Base-by-base conservation (phyloP, 1,140 invertebrate genomes). In the Drosophila seguyi region DNA sequence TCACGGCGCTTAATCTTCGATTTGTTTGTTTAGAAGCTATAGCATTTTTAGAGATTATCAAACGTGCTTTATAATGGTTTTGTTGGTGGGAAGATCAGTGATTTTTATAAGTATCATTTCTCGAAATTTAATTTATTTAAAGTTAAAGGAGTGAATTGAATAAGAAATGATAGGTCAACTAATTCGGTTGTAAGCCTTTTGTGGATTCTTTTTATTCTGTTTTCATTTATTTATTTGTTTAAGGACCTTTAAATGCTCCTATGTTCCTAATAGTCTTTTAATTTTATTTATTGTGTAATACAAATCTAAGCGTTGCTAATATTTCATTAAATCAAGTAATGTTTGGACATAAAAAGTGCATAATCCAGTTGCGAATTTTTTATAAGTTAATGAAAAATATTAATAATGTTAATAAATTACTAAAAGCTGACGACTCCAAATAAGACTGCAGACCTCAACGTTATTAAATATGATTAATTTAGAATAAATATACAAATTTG, bases 41-140 rank as follows among this genome's bases (percentile, higher is more conserved):
- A 42, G 10, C 29, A 47, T 29, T 68, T 45, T 20, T 18, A 42
- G 20, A 34, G 38, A 69, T 69, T 67, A 67, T 67, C 47, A 36
- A 52, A 67, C 18, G 31, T 29, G 63, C 11, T 29, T 69, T 36
- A 53, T 47, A 67, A 36, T 42, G 27, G 38, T 31, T n/a, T 14
- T 13, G 25, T 61, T n/a, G n/a, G 1, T 14, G 36, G 13, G 13
- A 42, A 14, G 20, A 22, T 57, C 53, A 36, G 39, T 45, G 62
- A 66, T 66, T 61, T 66, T 31, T 41, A 22, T 34, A 48, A 18
- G 22, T n/a, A 20, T 27, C 1, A 18, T 36, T 20, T 53, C 7
- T 36, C 1, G n/a, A 14, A 34, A 7, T 58, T 0, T 31, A 4
- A 11, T n/a, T 29, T n/a, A 16, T 4, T 27, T 11, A 27, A 11